Conservation (phyloP, 1,140 invertebrate species). For the Centruroides vittatus region DNA sequence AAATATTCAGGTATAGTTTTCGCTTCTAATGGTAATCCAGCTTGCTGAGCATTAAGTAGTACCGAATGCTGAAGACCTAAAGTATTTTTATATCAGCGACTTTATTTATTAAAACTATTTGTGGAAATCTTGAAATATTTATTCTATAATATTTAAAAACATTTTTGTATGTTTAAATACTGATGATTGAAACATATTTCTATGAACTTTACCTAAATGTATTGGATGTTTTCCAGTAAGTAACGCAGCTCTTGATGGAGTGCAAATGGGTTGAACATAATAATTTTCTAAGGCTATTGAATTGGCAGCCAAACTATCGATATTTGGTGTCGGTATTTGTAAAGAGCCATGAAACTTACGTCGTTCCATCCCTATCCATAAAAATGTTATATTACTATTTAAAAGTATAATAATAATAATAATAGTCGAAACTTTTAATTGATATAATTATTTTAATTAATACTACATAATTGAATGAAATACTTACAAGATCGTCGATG, state of each 20-base stretch:
- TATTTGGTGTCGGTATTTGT: conserved; percentile 70
- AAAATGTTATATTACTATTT: too few species aligned
- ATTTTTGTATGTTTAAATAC: neutral
- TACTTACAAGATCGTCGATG: too few species aligned
- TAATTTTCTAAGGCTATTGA: conserved; percentile 64
- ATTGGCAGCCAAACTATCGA: conserved; percentile 61
- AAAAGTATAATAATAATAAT: too few species aligned
- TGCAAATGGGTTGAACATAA: conserved; percentile 61
- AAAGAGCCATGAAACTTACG: conserved; percentile 71
- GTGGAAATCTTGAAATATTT: neutral
- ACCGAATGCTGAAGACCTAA: conserved; percentile 65
- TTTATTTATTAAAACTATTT: neutral
- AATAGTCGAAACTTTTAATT: too few species aligned
- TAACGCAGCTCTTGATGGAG: conserved; percentile 57
- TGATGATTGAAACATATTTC: neutral
- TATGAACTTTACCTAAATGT: conserved; percentile 27
- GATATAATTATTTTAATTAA: too few species aligned
- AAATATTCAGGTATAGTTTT: conserved; percentile 61
- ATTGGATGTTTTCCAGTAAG: conserved; percentile 80
- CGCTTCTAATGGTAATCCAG: conserved; percentile 51
- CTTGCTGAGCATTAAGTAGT: conserved; percentile 51
- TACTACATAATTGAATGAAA: too few species aligned
- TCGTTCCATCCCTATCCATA: conserved; percentile 56
- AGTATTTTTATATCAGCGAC: neutral
- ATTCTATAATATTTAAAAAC: neutral